Base-by-base conservation (phyloP, 2,888 invertebrate species). In the Tortrix viridana region DNA sequence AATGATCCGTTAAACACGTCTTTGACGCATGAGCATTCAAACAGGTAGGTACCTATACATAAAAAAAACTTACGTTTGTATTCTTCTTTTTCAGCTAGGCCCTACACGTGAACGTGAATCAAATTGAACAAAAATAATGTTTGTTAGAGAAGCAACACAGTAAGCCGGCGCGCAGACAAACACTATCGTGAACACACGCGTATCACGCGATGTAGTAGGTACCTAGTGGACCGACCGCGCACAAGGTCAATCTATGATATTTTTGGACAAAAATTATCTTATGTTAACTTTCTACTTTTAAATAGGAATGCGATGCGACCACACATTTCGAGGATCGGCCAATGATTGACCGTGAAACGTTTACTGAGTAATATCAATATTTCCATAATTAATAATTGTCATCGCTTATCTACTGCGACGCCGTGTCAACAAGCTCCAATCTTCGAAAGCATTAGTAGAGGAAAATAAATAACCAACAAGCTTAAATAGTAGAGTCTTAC, bases 341-440 rank as follows among this genome's bases (percentile, higher is more conserved):
- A 70, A 74, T 75, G 72, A 82, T 81, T 82, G 76, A 80, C 73
- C 74, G 72, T 69, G 60, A 75, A 78, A 71, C 68, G 69, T 65
- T 69, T 65, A 58, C 56, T 65, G 67, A 69, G 69, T 68, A 68
- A 43, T 43, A 44, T 73, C 77, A 75, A 74, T 70, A 82, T 84
- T 83, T 76, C 72, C 80, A 84, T 83, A 80, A 53, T 26, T n/a
- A 75, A 79, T 84, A 82, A 84, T 82, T 74, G n/a, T n/a, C 69
- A 69, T 68, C 65, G 66, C 41, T 41, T 67, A 62, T 60, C 41
- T 37, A 57, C 19, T 23, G n/a, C 37, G 37, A 2, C 5, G 22
- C 37, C 20, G 20, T n/a, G 57, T 62, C 57, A 57, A 57, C 52
- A 62, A 57, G 50, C 49, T 14, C 53, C 41, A 16, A 47, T 47